Evolutionary conservation across 2,888 invertebrate genomes (phyloP).

Genomic region (Pyrrhia umbra): DNA sequence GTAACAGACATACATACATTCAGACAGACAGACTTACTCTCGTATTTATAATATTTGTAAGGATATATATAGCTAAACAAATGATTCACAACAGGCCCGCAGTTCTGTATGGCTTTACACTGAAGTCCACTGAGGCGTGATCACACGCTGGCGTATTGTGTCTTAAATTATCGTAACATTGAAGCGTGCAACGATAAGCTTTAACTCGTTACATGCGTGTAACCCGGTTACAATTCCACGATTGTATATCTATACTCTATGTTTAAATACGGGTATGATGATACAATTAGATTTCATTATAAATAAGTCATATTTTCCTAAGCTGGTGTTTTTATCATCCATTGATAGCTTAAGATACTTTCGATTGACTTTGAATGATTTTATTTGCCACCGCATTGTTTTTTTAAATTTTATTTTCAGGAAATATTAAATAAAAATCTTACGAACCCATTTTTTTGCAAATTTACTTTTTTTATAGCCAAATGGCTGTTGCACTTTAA

Average conservation of each 20-base stretch:
- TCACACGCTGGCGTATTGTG: constrained; percentile 37
- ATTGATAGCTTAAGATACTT: too few species aligned
- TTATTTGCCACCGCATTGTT: too few species aligned
- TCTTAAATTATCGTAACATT: constrained; percentile 45
- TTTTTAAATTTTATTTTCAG: too few species aligned
- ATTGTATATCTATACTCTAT: constrained; percentile 19
- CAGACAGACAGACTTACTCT: background rate
- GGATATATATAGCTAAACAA: constrained; percentile 6
- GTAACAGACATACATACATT: background rate
- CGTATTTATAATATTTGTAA: too few species aligned
- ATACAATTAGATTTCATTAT: too few species aligned
- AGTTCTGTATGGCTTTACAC: constrained; percentile 13
- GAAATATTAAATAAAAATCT: too few species aligned
- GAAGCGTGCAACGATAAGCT: constrained; percentile 50
- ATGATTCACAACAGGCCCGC: constrained; percentile 9
- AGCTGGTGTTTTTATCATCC: too few species aligned
- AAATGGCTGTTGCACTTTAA: too few species aligned
- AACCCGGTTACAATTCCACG: constrained; percentile 24
- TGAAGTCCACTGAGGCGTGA: constrained; percentile 38
- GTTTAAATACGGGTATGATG: constrained; percentile 19
- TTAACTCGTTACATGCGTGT: constrained; percentile 27
- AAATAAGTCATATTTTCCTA: too few species aligned
- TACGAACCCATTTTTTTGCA: too few species aligned
- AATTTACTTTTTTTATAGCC: too few species aligned
- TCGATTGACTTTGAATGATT: too few species aligned